A percentile compares a stretch with the other conserved stretches of the same genome.
Evolutionary conservation across 2,113 vertebrate genomes (phyloP).

Genomic region (Danionella cerebrum): DNA sequence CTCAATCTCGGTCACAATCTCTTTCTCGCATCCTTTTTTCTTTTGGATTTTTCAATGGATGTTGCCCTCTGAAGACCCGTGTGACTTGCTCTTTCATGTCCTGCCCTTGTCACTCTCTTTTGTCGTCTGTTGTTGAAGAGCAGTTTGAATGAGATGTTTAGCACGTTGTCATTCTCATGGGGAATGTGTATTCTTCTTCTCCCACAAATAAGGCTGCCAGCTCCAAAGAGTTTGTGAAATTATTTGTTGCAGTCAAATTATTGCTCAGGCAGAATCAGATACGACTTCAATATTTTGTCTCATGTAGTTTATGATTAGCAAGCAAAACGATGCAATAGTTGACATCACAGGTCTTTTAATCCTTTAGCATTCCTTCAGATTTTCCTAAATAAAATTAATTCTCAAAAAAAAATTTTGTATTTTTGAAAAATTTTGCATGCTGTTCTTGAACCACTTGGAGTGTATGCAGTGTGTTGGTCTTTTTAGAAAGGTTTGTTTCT

Average conservation of each 20-base stretch:
- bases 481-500: too few species aligned
- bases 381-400: too few species aligned
- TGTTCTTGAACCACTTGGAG: too few species aligned
- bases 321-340: too few species aligned
- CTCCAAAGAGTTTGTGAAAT: neutral
- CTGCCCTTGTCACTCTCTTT: neutral
- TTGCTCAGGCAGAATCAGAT: neutral
- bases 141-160: constrained; percentile 6
- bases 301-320: neutral
- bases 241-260: neutral
- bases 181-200: neutral
- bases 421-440: too few species aligned
- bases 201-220: neutral
- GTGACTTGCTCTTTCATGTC: neutral
- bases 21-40: neutral
- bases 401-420: too few species aligned
- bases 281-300: neutral
- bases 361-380: too few species aligned
- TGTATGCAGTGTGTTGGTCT: too few species aligned
- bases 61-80: neutral
- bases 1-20: neutral
- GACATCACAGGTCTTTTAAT: too few species aligned
- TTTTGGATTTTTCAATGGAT: neutral
- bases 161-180: neutral
- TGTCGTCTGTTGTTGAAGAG: neutral